Conservation (phyloP, 2,113 vertebrate species). For the Zosterops borbonicus region DNA sequence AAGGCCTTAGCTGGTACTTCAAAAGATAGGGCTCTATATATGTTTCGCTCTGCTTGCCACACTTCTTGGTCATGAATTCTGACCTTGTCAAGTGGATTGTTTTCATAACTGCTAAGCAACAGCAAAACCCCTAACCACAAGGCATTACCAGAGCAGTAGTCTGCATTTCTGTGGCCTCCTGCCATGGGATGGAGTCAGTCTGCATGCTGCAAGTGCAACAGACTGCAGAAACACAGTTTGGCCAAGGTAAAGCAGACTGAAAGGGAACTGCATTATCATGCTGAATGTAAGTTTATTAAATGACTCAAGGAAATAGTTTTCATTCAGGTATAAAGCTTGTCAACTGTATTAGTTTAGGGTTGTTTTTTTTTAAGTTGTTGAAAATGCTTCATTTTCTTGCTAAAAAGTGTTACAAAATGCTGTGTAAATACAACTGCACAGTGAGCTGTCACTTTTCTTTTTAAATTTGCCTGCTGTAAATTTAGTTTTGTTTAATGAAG, state of each 20-base stretch:
- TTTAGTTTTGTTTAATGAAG: background rate
- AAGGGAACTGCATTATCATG: background rate
- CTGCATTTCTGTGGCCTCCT: background rate
- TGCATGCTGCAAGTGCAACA: background rate
- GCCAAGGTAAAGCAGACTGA: background rate
- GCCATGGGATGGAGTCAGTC: background rate
- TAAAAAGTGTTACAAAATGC: background rate
- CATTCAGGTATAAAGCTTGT: background rate
- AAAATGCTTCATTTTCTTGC: background rate
- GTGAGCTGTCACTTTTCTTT: background rate
- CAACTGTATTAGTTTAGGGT: background rate
- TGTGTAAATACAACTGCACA: background rate
- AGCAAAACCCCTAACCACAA: background rate
- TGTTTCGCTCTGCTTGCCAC: background rate
- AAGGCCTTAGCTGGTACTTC: background rate
- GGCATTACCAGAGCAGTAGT: background rate
- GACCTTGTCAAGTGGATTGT: background rate
- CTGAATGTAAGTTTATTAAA: background rate
- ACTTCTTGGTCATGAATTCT: background rate
- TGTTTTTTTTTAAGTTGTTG: background rate
- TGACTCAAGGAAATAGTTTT: background rate
- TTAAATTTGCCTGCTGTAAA: background rate
- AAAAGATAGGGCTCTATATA: background rate
- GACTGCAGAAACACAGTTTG: background rate
- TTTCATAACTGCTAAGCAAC: constrained; percentile 20